Conservation (phyloP, 2,888 invertebrate genomes). For the Suillia variegata region DNA sequence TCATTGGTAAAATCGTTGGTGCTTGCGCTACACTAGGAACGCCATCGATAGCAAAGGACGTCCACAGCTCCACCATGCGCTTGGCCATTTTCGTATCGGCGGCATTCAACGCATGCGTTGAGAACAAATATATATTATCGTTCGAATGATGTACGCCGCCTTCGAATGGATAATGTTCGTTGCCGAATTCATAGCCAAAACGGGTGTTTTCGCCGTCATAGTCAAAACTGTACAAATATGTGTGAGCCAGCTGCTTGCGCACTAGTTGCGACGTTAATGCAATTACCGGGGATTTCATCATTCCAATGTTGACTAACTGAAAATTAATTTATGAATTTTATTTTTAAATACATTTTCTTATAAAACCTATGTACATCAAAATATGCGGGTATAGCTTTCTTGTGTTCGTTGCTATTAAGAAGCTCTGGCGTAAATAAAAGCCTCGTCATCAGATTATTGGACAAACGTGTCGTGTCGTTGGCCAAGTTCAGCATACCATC, state of each 20-base stretch:
- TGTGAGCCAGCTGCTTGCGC: conserved; percentile 42
- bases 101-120: conserved; percentile 50
- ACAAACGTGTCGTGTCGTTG: conserved; percentile 40
- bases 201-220: conserved; percentile 60
- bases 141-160: conserved; percentile 67
- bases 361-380: too few species aligned
- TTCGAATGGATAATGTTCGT: conserved; percentile 61
- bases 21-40: conserved; percentile 36
- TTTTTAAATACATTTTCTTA: conserved; percentile 37
- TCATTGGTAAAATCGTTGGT: conserved; percentile 19
- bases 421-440: conserved; percentile 57
- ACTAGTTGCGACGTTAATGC: conserved; percentile 50
- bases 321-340: not conserved
- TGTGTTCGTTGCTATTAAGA: conserved; percentile 58
- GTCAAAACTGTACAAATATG: conserved; percentile 64
- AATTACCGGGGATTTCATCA: conserved; percentile 62
- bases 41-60: conserved; percentile 58
- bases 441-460: conserved; percentile 56
- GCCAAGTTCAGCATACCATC: conserved; percentile 34
- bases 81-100: conserved; percentile 58
- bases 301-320: conserved; percentile 42
- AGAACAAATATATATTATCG: conserved; percentile 67
- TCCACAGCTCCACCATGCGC: conserved; percentile 62
- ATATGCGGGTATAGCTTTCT: conserved; percentile 60
- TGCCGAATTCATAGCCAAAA: conserved; percentile 61